Evolutionary conservation across 2,797 vertebrate species (phyloP).

Genomic region (Takifugu ocellatus): DNA sequence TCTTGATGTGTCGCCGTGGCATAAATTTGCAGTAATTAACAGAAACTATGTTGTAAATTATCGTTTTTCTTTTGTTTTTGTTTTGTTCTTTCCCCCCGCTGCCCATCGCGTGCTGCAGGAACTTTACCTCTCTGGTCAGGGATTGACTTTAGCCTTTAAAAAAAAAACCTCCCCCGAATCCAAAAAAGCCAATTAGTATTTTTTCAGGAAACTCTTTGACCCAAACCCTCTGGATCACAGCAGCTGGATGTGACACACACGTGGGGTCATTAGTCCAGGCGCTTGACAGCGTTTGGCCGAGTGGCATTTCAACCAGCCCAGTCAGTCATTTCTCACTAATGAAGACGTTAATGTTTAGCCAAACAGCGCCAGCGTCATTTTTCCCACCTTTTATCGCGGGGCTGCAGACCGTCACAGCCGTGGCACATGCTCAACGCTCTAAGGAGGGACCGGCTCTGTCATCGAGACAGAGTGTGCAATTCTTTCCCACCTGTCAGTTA

Average conservation of each 20-base stretch:
- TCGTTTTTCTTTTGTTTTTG: too few species aligned
- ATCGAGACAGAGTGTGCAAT: slow-evolving; percentile 66
- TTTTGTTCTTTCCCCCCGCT: too few species aligned
- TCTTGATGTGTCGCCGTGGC: slow-evolving; percentile 23
- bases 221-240: too few species aligned
- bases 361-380: slow-evolving; percentile 53
- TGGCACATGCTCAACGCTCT: slow-evolving; percentile 63
- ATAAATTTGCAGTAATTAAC: neutral
- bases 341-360: slow-evolving; percentile 64
- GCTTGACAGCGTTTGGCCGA: slow-evolving; percentile 45
- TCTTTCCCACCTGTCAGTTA: slow-evolving; percentile 54
- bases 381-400: slow-evolving; percentile 73
- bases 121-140: too few species aligned
- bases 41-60: too few species aligned
- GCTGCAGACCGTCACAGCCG: slow-evolving; percentile 64
- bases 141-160: too few species aligned
- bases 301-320: slow-evolving; percentile 70
- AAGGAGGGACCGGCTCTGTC: slow-evolving; percentile 59
- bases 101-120: too few species aligned
- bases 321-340: slow-evolving; percentile 72
- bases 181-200: too few species aligned
- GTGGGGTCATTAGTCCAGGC: slow-evolving; percentile 62
- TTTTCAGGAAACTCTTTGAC: too few species aligned
- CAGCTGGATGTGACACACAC: slow-evolving; percentile 24
- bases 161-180: too few species aligned